A percentile compares a stretch with the other conserved stretches of the same genome.
These are phyloP conservation scores for Pogona vitticeps DNA, from an alignment of 2,113 vertebrate species.

Conservation along the genomic window DNA sequence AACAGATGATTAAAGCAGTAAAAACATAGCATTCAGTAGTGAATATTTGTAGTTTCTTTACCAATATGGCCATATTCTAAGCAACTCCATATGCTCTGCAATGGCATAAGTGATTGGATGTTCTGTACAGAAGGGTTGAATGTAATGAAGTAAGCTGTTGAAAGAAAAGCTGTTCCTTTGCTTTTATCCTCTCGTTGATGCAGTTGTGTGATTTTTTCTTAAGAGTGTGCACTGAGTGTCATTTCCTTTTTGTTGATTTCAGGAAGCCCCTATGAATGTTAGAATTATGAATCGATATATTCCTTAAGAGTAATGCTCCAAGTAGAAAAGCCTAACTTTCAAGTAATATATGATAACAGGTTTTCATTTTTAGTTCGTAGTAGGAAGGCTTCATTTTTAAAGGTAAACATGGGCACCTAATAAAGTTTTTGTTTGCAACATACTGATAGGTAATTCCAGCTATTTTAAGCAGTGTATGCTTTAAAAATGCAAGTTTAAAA, in stretches of 20 bases:
- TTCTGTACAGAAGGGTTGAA: constrained; percentile 51
- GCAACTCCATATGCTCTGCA: constrained; percentile 68
- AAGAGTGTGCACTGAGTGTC: constrained; percentile 59
- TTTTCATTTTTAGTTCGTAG: not conserved
- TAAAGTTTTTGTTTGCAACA: not conserved
- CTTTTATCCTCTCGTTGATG: constrained; percentile 68
- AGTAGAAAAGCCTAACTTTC: constrained; percentile 22
- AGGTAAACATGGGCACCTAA: not conserved
- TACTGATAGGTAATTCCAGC: not conserved
- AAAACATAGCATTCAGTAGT: constrained; percentile 63
- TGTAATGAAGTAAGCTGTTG: constrained; percentile 71
- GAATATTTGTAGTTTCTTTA: constrained; percentile 52
- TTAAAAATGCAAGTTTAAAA: not conserved
- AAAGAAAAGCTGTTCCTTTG: constrained; percentile 74
- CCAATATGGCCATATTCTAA: constrained; percentile 53
- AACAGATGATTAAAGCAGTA: constrained; percentile 52
- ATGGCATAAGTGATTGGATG: constrained; percentile 47
- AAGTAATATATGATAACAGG: constrained; percentile 28
- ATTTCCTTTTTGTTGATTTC: constrained; percentile 62
- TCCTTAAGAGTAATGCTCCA: constrained; percentile 29
- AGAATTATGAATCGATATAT: constrained; percentile 55
- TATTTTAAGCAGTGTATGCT: not conserved
- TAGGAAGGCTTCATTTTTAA: not conserved
- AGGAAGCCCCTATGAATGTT: constrained; percentile 56
- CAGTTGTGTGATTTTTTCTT: constrained; percentile 59